Conservation (phyloP, 2,113 vertebrate genomes). For the Antechinus flavipes region DNA sequence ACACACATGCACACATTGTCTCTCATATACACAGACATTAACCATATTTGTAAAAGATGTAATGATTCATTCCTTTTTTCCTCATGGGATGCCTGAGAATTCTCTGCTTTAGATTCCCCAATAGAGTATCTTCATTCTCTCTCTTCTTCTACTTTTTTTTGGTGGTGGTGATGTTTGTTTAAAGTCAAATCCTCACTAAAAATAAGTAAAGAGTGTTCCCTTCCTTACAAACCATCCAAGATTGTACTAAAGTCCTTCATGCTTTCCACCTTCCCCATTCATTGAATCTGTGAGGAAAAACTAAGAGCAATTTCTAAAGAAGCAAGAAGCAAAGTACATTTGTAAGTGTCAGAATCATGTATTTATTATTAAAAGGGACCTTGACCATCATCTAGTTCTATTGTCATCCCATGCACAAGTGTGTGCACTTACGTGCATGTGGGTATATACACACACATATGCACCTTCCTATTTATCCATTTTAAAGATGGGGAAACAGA, state of each 20-base stretch:
- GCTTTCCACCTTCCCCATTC: not conserved
- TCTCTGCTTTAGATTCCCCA: conserved; percentile 32
- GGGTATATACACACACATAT: not conserved
- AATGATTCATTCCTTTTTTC: conserved; percentile 20
- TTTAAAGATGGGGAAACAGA: not conserved
- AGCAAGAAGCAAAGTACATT: not conserved
- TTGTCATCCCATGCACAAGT: not conserved
- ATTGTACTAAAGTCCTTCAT: not conserved
- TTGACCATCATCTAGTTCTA: not conserved
- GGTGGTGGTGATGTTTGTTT: conserved; percentile 1
- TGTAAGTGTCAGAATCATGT: not conserved
- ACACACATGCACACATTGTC: too few species aligned
- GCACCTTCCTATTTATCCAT: not conserved
- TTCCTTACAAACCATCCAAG: conserved; percentile 26
- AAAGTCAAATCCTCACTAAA: conserved; percentile 12
- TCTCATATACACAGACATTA: not conserved
- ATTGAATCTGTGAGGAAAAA: not conserved
- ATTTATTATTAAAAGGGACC: not conserved
- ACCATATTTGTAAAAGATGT: conserved; percentile 49
- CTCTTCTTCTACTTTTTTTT: not conserved
- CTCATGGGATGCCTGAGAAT: conserved; percentile 58
- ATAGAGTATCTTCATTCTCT: not conserved
- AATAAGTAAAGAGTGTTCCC: conserved; percentile 53
- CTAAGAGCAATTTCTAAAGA: not conserved
- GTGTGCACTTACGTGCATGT: not conserved